These are phyloP conservation scores for Drosophila suboccidentalis DNA, from an alignment of 2,888 invertebrate species.

Conservation along the genomic window DNA sequence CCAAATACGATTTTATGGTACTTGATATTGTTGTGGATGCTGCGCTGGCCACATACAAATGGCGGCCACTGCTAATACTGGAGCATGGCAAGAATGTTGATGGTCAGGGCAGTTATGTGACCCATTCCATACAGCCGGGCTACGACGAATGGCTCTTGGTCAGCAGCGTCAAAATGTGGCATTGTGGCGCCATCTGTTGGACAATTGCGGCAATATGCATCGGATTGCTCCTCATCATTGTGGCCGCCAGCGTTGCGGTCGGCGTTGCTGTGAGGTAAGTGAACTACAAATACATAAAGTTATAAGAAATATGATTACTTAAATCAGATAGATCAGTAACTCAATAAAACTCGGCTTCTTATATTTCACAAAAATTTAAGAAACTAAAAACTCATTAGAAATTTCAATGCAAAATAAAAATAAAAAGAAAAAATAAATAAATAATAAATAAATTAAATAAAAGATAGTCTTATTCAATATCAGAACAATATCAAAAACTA, in stretches of 20 bases:
- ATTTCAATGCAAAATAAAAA: neutral
- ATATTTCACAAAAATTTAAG: too few species aligned
- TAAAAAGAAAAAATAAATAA: too few species aligned
- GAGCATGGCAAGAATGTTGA: slow-evolving; percentile 81
- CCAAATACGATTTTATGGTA: slow-evolving; percentile 85
- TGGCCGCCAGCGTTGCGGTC: slow-evolving; percentile 83
- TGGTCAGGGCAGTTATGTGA: slow-evolving; percentile 77
- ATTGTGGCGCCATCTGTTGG: slow-evolving; percentile 85
- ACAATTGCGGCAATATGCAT: slow-evolving; percentile 83
- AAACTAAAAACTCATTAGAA: neutral
- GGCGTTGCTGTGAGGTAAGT: slow-evolving; percentile 85
- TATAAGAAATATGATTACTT: neutral
- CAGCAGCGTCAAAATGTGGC: slow-evolving; percentile 81
- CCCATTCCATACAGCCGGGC: slow-evolving; percentile 85
- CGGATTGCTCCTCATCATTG: slow-evolving; percentile 80
- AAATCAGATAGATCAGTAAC: too few species aligned
- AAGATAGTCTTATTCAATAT: too few species aligned
- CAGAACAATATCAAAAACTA: too few species aligned
- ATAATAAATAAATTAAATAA: too few species aligned
- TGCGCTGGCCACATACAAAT: slow-evolving; percentile 66
- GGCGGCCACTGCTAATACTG: slow-evolving; percentile 85
- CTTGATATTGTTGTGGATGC: slow-evolving; percentile 82
- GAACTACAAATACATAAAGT: neutral
- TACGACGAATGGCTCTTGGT: slow-evolving; percentile 85
- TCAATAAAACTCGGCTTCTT: too few species aligned